These are phyloP conservation scores for Drosophila helvetica DNA, from an alignment of 2,888 invertebrate species.

Conservation along the genomic window DNA sequence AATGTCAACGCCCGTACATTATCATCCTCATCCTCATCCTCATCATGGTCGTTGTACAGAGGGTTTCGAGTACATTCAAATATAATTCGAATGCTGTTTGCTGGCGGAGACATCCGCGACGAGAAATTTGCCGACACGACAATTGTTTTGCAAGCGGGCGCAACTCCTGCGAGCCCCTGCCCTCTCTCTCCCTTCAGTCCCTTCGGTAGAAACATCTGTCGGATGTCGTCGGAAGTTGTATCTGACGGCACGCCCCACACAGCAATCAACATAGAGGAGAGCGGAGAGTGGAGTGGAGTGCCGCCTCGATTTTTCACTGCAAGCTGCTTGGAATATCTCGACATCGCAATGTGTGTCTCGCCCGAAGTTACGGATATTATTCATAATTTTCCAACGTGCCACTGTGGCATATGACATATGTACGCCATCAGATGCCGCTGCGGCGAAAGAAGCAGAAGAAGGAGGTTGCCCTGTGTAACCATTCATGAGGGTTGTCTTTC, in stretches of 20 bases:
- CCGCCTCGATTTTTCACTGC: conserved; percentile 64
- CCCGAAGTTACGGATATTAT: conserved; percentile 78
- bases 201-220: conserved; percentile 71
- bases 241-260: conserved; percentile 79
- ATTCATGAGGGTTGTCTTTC: conserved; percentile 69
- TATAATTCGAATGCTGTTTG: conserved; percentile 57
- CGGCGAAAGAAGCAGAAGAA: background rate
- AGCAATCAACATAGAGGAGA: conserved; percentile 21
- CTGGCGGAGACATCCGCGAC: conserved; percentile 69
- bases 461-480: conserved; percentile 1
- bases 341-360: conserved; percentile 25
- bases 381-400: conserved; percentile 74
- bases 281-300: conserved; percentile 50
- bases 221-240: conserved; percentile 78
- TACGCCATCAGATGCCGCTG: background rate
- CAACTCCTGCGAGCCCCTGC: conserved; percentile 46
- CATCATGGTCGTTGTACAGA: conserved; percentile 10
- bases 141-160: conserved; percentile 76
- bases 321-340: conserved; percentile 65
- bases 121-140: conserved; percentile 62
- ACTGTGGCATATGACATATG: conserved; percentile 32
- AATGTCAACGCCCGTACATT: conserved; percentile 72
- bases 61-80: conserved; percentile 58
- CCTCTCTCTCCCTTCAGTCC: conserved; percentile 37
- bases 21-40: conserved; percentile 28